Conservation (phyloP, 2,888 invertebrate genomes). For the Acrobasis suavella region DNA sequence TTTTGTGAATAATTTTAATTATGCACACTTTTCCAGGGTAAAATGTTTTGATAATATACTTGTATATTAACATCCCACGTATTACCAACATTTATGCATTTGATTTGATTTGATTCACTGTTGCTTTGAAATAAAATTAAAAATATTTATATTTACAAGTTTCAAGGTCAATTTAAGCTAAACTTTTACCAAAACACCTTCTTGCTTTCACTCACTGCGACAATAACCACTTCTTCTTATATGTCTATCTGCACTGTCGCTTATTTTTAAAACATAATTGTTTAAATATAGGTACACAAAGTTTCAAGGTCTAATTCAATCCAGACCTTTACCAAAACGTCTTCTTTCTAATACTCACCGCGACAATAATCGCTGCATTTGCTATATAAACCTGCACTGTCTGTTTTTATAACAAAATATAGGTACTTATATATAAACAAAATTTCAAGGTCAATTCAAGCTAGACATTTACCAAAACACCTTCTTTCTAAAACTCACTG, state of each 20-base stretch:
- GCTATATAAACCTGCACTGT: slow-evolving; percentile 35
- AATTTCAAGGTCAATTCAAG: background rate
- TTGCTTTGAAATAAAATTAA: too few relatives aligned
- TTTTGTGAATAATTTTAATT: too few relatives aligned
- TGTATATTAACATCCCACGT: too few relatives aligned
- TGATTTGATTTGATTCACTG: too few relatives aligned
- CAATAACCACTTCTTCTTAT: slow-evolving; percentile 45
- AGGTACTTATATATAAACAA: too few relatives aligned
- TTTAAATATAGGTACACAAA: too few relatives aligned
- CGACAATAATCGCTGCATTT: slow-evolving; percentile 44
- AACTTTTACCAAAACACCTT: slow-evolving; percentile 30
- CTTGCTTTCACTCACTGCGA: slow-evolving; percentile 26
- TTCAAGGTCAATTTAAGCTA: background rate
- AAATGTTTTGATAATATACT: too few relatives aligned
- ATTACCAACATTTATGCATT: too few relatives aligned
- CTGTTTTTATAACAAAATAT: too few relatives aligned
- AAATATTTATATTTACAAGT: too few relatives aligned
- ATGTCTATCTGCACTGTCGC: slow-evolving; percentile 29
- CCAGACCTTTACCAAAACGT: slow-evolving; percentile 29
- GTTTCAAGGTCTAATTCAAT: background rate
- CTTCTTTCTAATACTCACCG: slow-evolving; percentile 27
- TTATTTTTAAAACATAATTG: too few relatives aligned
- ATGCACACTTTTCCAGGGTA: too few relatives aligned
- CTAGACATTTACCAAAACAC: slow-evolving; percentile 29
- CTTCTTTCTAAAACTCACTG: slow-evolving; percentile 27